Evolutionary conservation across 53 echinoderm and acorn worm species (phyloP).

Genomic region (Crossaster papposus): DNA sequence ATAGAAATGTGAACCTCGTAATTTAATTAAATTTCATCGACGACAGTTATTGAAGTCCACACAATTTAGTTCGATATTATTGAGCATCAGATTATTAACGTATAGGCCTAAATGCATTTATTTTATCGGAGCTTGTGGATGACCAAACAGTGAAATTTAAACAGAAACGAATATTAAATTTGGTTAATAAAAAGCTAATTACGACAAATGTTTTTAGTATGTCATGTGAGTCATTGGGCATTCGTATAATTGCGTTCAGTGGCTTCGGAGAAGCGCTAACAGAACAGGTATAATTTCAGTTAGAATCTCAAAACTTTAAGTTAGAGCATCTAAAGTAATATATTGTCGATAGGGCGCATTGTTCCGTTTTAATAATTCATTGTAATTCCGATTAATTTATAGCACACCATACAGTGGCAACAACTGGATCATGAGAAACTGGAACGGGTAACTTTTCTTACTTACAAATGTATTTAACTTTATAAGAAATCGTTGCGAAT

Average conservation of each 20-base stretch:
- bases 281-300: too few relatives aligned
- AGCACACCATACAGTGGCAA: too few relatives aligned
- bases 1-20: background rate
- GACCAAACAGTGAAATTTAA: background rate
- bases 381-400: too few relatives aligned
- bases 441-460: too few relatives aligned
- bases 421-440: too few relatives aligned
- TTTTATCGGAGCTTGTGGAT: background rate
- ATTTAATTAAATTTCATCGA: background rate
- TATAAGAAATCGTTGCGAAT: too few relatives aligned
- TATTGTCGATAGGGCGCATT: too few relatives aligned
- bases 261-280: too few relatives aligned
- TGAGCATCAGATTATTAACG: background rate
- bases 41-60: background rate
- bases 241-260: background rate
- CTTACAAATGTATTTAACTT: too few relatives aligned
- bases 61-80: background rate
- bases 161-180: conserved; percentile 20
- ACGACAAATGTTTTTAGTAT: background rate
- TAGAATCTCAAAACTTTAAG: too few relatives aligned
- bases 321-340: too few relatives aligned
- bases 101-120: conserved; percentile 18
- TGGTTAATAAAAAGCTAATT: conserved; percentile 20
- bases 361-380: too few relatives aligned
- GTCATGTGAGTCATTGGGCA: background rate